Evolutionary conservation across 2,113 vertebrate genomes (phyloP).

Genomic region (Sinocyclocheilus maitianheensis): DNA sequence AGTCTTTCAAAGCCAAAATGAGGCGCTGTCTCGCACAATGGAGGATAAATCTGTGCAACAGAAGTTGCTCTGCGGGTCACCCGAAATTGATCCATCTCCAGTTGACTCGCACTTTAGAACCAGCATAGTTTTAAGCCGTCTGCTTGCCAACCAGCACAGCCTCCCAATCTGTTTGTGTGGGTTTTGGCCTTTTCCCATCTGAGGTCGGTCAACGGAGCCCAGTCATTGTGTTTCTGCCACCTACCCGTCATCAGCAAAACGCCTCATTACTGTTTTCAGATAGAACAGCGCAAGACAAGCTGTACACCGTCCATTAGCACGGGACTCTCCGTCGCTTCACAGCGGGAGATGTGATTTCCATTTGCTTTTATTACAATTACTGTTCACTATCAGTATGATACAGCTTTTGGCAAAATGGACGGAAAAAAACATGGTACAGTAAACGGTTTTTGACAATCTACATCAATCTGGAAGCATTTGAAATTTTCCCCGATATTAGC

Average conservation of each 20-base stretch:
- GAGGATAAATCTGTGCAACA: constrained; percentile 46
- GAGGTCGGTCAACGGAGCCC: constrained; percentile 17
- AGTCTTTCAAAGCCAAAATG: constrained; percentile 21
- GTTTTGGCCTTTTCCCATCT: constrained; percentile 44
- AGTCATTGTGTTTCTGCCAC: constrained; percentile 44
- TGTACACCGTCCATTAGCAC: constrained; percentile 38
- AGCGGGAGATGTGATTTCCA: constrained; percentile 28
- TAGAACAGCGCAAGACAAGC: constrained; percentile 29
- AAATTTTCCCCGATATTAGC: background rate
- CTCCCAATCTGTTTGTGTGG: constrained; percentile 50
- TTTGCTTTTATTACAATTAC: constrained; percentile 42
- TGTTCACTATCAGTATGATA: constrained; percentile 24
- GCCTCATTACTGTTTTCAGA: constrained; percentile 43
- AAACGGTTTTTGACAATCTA: constrained; percentile 14
- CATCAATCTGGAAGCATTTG: background rate
- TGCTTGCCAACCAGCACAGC: constrained; percentile 43
- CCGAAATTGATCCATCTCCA: constrained; percentile 51
- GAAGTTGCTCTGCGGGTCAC: constrained; percentile 53
- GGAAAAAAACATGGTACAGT: background rate
- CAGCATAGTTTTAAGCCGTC: constrained; percentile 36
- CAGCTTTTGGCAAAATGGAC: constrained; percentile 4
- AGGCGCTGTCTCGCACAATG: constrained; percentile 29
- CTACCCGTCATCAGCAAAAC: constrained; percentile 32
- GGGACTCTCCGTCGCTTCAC: constrained; percentile 33
- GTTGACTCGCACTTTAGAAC: constrained; percentile 51